These are phyloP conservation scores for Equus quagga DNA, from an alignment of 2,113 vertebrate genomes.

Conservation along the genomic window DNA sequence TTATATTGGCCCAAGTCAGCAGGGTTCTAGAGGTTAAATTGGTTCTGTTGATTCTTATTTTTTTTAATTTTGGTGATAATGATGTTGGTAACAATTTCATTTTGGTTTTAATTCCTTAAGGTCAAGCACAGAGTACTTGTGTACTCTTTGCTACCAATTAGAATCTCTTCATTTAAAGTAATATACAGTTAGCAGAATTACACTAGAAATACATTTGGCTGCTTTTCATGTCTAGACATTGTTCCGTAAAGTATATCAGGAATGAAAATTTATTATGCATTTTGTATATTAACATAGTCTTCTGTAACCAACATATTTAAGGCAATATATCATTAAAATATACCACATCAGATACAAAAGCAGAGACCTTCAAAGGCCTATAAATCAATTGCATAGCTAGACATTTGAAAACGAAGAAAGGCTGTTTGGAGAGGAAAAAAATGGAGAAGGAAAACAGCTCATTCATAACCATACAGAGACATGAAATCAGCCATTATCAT, in stretches of 20 bases:
- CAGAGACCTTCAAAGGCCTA: neutral
- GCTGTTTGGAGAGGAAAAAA: neutral
- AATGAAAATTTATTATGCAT: slow-evolving; percentile 11
- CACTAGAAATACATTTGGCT: neutral
- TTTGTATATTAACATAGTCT: neutral
- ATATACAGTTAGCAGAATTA: neutral
- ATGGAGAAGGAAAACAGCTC: neutral
- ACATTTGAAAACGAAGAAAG: neutral
- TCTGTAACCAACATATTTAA: neutral
- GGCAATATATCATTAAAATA: neutral
- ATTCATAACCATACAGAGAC: neutral
- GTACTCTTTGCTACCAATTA: neutral
- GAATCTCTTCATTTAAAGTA: neutral
- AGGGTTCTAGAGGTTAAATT: neutral
- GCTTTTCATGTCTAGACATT: neutral
- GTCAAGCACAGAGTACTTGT: neutral
- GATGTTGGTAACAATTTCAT: neutral
- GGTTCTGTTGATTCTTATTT: neutral
- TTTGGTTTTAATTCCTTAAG: neutral
- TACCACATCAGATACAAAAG: neutral
- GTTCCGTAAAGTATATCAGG: neutral
- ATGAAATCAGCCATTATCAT: neutral
- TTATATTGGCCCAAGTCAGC: neutral
- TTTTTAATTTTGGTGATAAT: neutral
- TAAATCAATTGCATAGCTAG: neutral